These are phyloP conservation scores for Silurus aristotelis DNA, from an alignment of 2,797 vertebrate genomes.

Conservation along the genomic window DNA sequence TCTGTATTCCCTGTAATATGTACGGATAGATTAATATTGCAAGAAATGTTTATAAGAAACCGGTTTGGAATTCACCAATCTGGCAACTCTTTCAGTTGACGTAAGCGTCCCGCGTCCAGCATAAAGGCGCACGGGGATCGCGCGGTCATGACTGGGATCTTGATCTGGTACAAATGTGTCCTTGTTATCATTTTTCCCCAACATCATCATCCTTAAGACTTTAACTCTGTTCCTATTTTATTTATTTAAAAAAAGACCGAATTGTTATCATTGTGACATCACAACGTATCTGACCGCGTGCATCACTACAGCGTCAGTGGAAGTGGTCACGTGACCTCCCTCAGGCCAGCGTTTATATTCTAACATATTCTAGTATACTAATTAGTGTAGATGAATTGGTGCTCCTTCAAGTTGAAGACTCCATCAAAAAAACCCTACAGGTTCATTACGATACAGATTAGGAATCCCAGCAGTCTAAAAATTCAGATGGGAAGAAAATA, in stretches of 20 bases:
- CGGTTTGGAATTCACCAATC: neutral
- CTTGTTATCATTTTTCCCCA: neutral
- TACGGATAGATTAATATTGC: too few species aligned
- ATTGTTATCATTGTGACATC: neutral
- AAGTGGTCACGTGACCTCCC: neutral
- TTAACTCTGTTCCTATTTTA: neutral
- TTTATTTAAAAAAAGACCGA: neutral
- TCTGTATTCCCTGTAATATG: too few species aligned
- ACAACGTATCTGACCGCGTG: neutral
- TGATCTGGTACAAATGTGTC: neutral
- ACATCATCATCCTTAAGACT: neutral
- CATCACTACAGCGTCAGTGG: neutral
- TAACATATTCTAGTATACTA: too few species aligned
- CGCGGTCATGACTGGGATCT: neutral
- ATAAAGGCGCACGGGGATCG: neutral
- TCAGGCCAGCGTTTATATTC: neutral
- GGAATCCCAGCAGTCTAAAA: too few species aligned
- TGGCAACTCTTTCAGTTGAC: slow-evolving; percentile 27
- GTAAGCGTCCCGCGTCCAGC: neutral
- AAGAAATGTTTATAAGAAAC: too few species aligned
- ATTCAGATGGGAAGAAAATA: too few species aligned
- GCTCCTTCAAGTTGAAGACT: too few species aligned
- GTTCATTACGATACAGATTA: too few species aligned
- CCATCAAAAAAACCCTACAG: too few species aligned
- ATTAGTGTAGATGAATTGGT: too few species aligned